Evolutionary conservation across 2,797 vertebrate genomes (phyloP).

Genomic region (Melanotaenia maccullochi): DNA sequence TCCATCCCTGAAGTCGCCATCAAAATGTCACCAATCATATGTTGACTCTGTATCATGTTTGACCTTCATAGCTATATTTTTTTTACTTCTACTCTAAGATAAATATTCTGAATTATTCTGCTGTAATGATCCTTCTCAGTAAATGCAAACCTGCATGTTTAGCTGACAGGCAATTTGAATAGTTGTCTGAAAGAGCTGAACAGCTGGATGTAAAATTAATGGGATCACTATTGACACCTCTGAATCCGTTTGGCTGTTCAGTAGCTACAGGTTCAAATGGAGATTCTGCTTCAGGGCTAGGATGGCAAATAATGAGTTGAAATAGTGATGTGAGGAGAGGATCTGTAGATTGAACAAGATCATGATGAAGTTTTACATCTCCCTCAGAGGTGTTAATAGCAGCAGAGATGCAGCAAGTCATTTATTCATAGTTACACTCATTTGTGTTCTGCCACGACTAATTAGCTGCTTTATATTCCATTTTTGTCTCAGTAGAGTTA

Average conservation of each 20-base stretch:
- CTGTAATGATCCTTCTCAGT: constrained; percentile 21
- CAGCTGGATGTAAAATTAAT: constrained; percentile 33
- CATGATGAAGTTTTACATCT: constrained; percentile 16
- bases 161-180: constrained; percentile 29
- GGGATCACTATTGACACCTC: constrained; percentile 32
- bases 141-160: constrained; percentile 27
- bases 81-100: neutral
- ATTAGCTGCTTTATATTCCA: constrained; percentile 62
- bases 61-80: constrained; percentile 9
- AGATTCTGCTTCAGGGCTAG: constrained; percentile 24
- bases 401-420: constrained; percentile 21
- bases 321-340: neutral
- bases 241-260: constrained; percentile 25
- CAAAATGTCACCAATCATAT: constrained; percentile 49
- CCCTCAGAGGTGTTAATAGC: constrained; percentile 5
- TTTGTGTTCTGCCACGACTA: constrained; percentile 36
- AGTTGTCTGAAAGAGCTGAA: constrained; percentile 18
- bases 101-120: constrained; percentile 10
- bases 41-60: constrained; percentile 26
- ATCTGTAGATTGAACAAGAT: neutral
- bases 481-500: constrained; percentile 53
- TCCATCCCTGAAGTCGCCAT: constrained; percentile 18
- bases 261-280: constrained; percentile 39
- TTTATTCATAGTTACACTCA: constrained; percentile 45
- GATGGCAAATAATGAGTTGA: constrained; percentile 15